Evolutionary conservation across 2,888 invertebrate species (phyloP), one percentile per base, ranked within the genome.

Genomic region (Aromia moschata): DNA sequence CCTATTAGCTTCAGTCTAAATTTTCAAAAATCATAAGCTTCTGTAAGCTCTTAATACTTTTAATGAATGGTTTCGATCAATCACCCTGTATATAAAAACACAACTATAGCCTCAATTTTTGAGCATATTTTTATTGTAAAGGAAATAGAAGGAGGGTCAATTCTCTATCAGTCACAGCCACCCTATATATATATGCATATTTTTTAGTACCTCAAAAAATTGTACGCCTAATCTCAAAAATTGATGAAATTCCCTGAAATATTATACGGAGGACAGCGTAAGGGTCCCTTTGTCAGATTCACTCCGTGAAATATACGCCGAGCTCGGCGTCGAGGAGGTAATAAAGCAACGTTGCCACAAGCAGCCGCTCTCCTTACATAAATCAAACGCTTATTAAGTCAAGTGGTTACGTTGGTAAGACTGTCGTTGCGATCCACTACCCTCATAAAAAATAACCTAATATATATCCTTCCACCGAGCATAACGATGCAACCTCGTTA

Each of bases 381-480:
- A 80, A 80, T 80, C 80, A 80, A 66, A 64, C 67, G 67, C 77
- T 78, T 77, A 80, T 80, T 79, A 79, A 80, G 77, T 79, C 79
- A 78, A 79, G 80, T 79, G 78, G 76, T 70, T 75, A 71, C 77
- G 73, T 74, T 75, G 69, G 70, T 67, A 73, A 71, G 70, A 70
- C 70, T 70, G 68, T 67, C 69, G 67, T 68, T 68, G 55, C 55
- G 58, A 57, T 58, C 55, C 49, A 56, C 62, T 59, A 59, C 62
- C 64, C 60, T 45, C 46, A 57, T 62, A 65, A 68, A 69, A 68
- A 69, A 69, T 67, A 64, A n/a, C n/a, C n/a, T n/a, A n/a, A 69
- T 65, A 63, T 63, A 67, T 67, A 41, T 30, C 52, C 31, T 17
- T 5, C 41, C 25, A 52, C 41, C 30, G 52, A 41, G 15, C 11